Evolutionary conservation across 1,140 invertebrate genomes (phyloP).

Genomic region (Parapsyche elsis): DNA sequence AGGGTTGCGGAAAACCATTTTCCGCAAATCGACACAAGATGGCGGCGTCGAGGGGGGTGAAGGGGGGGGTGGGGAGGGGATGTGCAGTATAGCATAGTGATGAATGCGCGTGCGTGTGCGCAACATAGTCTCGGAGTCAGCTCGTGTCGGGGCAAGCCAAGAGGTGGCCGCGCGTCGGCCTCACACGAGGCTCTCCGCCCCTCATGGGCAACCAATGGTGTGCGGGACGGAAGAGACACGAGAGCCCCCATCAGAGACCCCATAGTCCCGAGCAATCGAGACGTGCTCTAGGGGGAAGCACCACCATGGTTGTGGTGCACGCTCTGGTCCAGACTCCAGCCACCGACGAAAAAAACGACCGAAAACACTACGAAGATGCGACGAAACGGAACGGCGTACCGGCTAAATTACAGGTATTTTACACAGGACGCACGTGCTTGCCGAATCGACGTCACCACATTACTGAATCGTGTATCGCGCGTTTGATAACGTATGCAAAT

Average conservation of each 20-base stretch:
- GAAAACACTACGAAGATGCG: not conserved
- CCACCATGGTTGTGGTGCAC: constrained; percentile 46
- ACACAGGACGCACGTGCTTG: not conserved
- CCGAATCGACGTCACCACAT: too few species aligned
- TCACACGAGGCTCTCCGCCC: not conserved
- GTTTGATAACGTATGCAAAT: too few species aligned
- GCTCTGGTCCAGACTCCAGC: constrained; percentile 43
- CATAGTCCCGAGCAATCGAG: not conserved
- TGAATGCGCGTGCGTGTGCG: not conserved
- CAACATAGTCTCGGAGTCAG: not conserved
- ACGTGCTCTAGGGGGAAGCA: not conserved
- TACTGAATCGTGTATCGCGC: too few species aligned
- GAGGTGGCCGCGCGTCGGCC: not conserved
- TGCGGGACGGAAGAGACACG: constrained; percentile 30
- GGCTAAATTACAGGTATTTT: constrained; percentile 1
- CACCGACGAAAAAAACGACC: constrained; percentile 14
- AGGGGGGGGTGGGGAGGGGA: not conserved
- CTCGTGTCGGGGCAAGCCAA: not conserved
- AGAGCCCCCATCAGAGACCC: constrained; percentile 20
- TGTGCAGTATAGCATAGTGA: not conserved
- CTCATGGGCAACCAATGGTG: constrained; percentile 55
- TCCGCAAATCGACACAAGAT: not conserved
- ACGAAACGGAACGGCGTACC: not conserved
- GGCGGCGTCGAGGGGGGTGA: not conserved
- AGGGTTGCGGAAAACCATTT: too few species aligned